Percentiles rank a stretch among this genome's conserved stretches.
These are phyloP conservation scores for Ophiothrix spiculata DNA, from an alignment of 35 echinoderm and acorn worm genomes.

Conservation along the genomic window DNA sequence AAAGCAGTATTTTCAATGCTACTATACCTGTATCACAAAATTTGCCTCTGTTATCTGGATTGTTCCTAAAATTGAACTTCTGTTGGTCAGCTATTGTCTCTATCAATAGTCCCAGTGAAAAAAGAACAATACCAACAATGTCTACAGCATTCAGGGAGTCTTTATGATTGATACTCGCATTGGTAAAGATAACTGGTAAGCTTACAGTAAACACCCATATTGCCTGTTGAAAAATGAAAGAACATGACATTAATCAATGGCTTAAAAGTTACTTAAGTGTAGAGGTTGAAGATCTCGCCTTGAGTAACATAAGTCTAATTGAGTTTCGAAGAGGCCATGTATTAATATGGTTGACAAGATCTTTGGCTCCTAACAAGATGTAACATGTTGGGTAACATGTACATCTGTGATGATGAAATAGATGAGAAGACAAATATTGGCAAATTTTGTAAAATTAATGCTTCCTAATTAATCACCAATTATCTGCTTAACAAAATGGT, in stretches of 20 bases:
- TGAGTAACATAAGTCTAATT: not conserved
- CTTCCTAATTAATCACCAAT: no score
- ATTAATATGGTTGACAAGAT: no score
- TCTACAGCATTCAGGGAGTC: conserved; percentile 58
- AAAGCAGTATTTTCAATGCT: not conserved
- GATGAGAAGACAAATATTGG: no score
- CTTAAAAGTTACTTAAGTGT: no score
- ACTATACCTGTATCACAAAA: conserved; percentile 68
- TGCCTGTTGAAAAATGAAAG: conserved; percentile 42
- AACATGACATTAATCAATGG: no score
- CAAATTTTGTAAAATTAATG: no score
- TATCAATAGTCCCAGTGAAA: conserved; percentile 61
- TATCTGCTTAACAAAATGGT: no score
- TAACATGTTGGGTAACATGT: no score
- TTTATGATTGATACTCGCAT: conserved; percentile 33
- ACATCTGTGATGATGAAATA: no score
- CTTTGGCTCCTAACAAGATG: no score
- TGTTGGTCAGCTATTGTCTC: conserved; percentile 78
- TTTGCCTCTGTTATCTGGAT: conserved; percentile 80
- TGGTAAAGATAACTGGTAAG: conserved; percentile 78
- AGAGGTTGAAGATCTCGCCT: no score
- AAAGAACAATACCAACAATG: conserved; percentile 60
- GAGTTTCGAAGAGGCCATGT: no score
- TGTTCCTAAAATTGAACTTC: conserved; percentile 87
- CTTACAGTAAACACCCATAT: conserved; percentile 89